phyloP scores from a whole-genome alignment of 2,797 vertebrate genomes.

The Sebastes oblongus region DNA sequence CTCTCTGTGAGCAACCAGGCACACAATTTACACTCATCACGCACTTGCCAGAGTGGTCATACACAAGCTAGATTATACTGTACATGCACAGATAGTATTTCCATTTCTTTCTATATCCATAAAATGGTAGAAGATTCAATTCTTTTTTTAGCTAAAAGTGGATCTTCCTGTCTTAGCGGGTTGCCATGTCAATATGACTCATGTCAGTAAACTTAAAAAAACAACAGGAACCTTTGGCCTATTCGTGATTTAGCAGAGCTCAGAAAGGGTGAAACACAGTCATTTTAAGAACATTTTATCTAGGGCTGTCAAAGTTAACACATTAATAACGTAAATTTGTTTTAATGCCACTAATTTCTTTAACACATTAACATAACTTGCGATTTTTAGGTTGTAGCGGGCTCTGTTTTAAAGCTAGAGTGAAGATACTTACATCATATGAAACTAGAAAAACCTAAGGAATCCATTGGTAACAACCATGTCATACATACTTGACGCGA shows the following conservation, averaged over 20 bases:
- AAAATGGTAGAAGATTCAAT: not conserved
- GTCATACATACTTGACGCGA: too few relatives aligned
- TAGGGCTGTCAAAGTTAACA: too few relatives aligned
- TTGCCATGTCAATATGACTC: not conserved
- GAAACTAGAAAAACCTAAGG: too few relatives aligned
- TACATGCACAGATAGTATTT: slow-evolving; percentile 35
- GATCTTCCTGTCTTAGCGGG: not conserved
- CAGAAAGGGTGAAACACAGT: not conserved
- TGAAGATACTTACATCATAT: too few relatives aligned
- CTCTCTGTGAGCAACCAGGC: slow-evolving; percentile 20
- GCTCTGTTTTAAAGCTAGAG: too few relatives aligned
- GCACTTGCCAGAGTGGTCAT: slow-evolving; percentile 27
- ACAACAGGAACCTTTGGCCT: not conserved
- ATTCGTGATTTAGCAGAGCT: not conserved
- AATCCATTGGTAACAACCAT: too few relatives aligned
- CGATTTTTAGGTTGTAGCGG: too few relatives aligned
- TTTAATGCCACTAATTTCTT: too few relatives aligned
- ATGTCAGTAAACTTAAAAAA: not conserved
- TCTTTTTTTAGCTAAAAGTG: not conserved
- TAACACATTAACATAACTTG: too few relatives aligned
- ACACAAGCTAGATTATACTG: slow-evolving; percentile 27
- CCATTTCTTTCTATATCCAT: slow-evolving; percentile 1
- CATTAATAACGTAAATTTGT: too few relatives aligned
- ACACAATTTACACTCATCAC: slow-evolving; percentile 46
- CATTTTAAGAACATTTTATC: not conserved